Percentiles rank a stretch among this genome's conserved stretches.
Evolutionary conservation across 2,113 vertebrate species (phyloP).

Genomic region (Electrona antarctica): DNA sequence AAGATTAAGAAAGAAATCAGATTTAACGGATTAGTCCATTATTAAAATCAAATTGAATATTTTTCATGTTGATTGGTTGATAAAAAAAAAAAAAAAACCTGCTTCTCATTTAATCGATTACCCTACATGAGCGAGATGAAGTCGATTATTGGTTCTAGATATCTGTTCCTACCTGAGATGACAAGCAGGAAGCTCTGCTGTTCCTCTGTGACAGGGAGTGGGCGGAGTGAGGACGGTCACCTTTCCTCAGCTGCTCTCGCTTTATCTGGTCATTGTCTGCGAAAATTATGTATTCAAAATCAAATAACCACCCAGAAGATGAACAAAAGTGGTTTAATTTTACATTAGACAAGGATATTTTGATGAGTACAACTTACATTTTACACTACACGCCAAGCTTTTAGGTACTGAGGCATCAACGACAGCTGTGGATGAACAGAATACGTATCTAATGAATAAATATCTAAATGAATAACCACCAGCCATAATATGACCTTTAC

Average conservation of each 20-base stretch:
- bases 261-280: conserved; percentile 90
- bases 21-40: too few relatives aligned
- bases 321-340: not conserved
- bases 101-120: too few relatives aligned
- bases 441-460: not conserved
- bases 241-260: conserved; percentile 82
- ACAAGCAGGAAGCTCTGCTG: conserved; percentile 70
- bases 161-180: conserved; percentile 76
- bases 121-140: too few relatives aligned
- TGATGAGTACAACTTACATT: conserved; percentile 83
- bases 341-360: not conserved
- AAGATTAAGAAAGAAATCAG: too few relatives aligned
- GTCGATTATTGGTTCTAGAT: too few relatives aligned
- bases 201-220: conserved; percentile 68
- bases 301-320: not conserved
- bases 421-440: conserved; percentile 76
- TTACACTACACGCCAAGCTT: conserved; percentile 86
- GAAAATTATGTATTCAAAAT: conserved; percentile 21
- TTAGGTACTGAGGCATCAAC: conserved; percentile 88
- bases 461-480: too few relatives aligned
- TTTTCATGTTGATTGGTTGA: too few relatives aligned
- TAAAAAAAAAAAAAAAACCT: too few relatives aligned
- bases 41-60: too few relatives aligned
- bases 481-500: too few relatives aligned
- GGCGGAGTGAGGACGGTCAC: conserved; percentile 66